Base-by-base conservation (phyloP, 1,140 invertebrate species). In the Coelopa frigida region DNA sequence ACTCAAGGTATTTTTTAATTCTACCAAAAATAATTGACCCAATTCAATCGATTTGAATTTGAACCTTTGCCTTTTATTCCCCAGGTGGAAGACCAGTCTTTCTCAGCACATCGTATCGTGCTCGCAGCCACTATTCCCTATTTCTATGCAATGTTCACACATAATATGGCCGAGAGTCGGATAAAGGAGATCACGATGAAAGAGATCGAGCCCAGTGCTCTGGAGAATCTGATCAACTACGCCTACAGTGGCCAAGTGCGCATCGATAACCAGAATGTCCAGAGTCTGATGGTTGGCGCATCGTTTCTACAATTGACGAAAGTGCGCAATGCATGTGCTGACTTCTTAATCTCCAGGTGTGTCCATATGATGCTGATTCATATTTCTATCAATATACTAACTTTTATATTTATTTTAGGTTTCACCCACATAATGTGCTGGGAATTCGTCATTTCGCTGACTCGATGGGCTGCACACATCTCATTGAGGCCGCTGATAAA, bases 81-180 rank as follows among this genome's bases (percentile, higher is more conserved):
- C 21, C 21, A 91, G 85, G 85, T 88, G 35, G 86, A 85, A 49
- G 83, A 87, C 56, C 79, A 82, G 59, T 78, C 77, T 45, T 91
- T 93, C 61, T 81, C 79, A 54, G 89, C 86, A 12, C 90, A 94
- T 71, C 76, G 87, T 50, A 81, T 94, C 50, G 84, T 94, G 17
- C 71, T 94, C 29, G 86, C 89, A 15, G 83, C 87, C 5, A 88
- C 85, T 15, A 89, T 94, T 61, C 90, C 90, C 10, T 94, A 93
- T 68, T 94, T 94, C 69, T 79, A 89, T 72, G 88, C 84, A 12
- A 94, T 94, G 90, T 93, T 94, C 69, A 85, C 85, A 12, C 81
- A 86, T 70, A 86, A 92, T 62, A 90, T 93, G 87, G 76, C 83
- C 1, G 90, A 94, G 71, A 84, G 84, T 51, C 83, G 85, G 52